These are phyloP conservation scores for Andricus quercusramuli DNA, from an alignment of 2,888 invertebrate species.

Conservation along the genomic window DNA sequence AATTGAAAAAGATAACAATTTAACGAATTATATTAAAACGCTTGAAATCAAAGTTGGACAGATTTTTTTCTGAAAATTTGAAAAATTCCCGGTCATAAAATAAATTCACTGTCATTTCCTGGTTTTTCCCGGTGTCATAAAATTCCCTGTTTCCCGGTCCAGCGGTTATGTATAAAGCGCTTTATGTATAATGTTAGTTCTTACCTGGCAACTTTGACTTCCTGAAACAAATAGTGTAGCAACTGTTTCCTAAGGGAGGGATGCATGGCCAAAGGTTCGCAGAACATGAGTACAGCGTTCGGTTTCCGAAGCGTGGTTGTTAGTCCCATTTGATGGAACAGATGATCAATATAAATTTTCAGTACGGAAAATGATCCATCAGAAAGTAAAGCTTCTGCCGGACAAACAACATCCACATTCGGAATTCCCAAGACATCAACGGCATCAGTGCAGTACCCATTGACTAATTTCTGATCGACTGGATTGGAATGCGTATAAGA, in stretches of 20 bases:
- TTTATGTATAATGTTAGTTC: not conserved
- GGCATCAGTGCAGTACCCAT: constrained; percentile 76
- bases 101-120: no score
- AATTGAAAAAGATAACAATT: no score
- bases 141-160: no score
- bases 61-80: no score
- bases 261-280: constrained; percentile 76
- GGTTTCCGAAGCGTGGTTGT: constrained; percentile 74
- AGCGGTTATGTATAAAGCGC: no score
- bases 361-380: constrained; percentile 74
- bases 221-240: constrained; percentile 77
- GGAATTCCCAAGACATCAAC: constrained; percentile 75
- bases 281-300: constrained; percentile 76
- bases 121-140: no score
- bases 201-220: constrained; percentile 77
- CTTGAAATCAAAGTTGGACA: no score
- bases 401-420: constrained; percentile 76
- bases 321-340: constrained; percentile 76
- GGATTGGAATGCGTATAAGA: constrained; percentile 72
- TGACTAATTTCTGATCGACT: constrained; percentile 74
- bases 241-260: constrained; percentile 74
- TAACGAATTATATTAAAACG: no score
- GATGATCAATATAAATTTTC: constrained; percentile 75
- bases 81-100: no score
- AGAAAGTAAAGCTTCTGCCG: constrained; percentile 74